Percentiles rank a stretch among this genome's conserved stretches.
Conservation (phyloP, 2,797 vertebrate genomes). For the Lepus townsendii region DNA sequence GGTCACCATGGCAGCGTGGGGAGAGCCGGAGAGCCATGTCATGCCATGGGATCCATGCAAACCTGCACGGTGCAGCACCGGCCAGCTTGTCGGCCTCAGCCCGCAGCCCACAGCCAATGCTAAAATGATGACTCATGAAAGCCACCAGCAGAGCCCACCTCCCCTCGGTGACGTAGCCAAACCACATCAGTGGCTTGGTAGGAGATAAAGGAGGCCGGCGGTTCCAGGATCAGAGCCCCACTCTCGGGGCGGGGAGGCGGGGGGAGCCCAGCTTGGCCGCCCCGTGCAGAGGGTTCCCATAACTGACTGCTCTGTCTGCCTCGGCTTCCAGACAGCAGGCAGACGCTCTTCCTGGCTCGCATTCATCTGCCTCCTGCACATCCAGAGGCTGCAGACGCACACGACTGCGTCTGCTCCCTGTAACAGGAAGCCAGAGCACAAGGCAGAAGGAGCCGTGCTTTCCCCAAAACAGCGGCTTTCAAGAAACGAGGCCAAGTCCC, state of each 20-base stretch:
- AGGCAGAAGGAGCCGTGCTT: neutral
- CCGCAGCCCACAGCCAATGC: neutral
- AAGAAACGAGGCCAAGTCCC: slow-evolving; percentile 25
- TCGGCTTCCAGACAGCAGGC: slow-evolving; percentile 6
- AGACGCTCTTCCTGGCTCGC: slow-evolving; percentile 13
- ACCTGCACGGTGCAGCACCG: rapidly evolving
- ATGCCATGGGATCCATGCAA: neutral
- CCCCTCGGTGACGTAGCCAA: slow-evolving; percentile 15
- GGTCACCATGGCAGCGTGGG: neutral
- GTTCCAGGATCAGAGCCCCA: neutral
- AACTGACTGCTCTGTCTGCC: neutral
- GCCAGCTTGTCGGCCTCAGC: neutral
- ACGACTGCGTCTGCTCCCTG: neutral
- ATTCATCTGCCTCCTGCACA: neutral
- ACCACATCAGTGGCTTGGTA: slow-evolving; percentile 2
- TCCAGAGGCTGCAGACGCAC: neutral
- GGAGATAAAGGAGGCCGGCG: neutral
- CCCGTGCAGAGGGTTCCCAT: slow-evolving; percentile 47
- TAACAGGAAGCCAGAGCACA: slow-evolving; percentile 61
- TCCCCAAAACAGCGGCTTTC: neutral
- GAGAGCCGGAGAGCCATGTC: too few relatives aligned
- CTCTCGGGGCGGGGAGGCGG: neutral
- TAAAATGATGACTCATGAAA: slow-evolving; percentile 29
- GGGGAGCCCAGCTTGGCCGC: neutral
- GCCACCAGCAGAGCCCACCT: neutral